A percentile compares a stretch with the other conserved stretches of the same genome.
Evolutionary conservation across 2,888 invertebrate species (phyloP).

Genomic region (Metalampra italica): DNA sequence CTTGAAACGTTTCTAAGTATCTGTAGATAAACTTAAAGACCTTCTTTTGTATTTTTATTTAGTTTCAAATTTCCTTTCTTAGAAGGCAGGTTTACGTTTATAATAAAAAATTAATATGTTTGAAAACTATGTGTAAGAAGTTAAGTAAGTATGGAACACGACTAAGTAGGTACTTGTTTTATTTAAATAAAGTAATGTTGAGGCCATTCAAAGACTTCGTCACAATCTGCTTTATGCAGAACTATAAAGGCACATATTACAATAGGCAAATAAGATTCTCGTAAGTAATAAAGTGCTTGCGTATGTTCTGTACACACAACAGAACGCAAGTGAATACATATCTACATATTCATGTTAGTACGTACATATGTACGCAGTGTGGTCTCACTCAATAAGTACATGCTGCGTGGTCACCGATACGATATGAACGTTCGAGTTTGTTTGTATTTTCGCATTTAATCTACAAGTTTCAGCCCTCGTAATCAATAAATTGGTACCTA

Average conservation of each 20-base stretch:
- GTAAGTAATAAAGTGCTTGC: constrained; percentile 22
- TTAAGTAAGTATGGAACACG: too few relatives aligned
- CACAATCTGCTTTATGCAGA: constrained; percentile 1
- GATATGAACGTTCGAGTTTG: constrained; percentile 27
- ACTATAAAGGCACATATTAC: constrained; percentile 4
- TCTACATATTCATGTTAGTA: constrained; percentile 29
- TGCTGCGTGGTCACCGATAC: constrained; percentile 30
- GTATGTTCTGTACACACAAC: constrained; percentile 19
- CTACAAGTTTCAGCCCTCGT: constrained; percentile 16
- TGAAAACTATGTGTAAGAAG: too few relatives aligned
- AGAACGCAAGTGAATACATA: constrained; percentile 13
- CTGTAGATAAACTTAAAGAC: too few relatives aligned
- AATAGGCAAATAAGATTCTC: constrained; percentile 14
- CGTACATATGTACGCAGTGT: constrained; percentile 23
- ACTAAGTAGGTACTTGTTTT: too few relatives aligned
- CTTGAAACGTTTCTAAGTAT: too few relatives aligned
- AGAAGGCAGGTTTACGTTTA: too few relatives aligned
- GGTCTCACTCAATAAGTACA: constrained; percentile 27
- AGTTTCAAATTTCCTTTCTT: too few relatives aligned
- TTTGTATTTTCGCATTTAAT: constrained; percentile 23
- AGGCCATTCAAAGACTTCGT: not conserved
- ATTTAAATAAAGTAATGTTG: too few relatives aligned
- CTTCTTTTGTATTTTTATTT: too few relatives aligned
- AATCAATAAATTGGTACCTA: constrained; percentile 13
- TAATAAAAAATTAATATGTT: too few relatives aligned